Percentiles rank a stretch among this genome's conserved stretches.
These are phyloP conservation scores for Tenthredo mesomela DNA, from an alignment of 2,888 invertebrate genomes.

Conservation along the genomic window DNA sequence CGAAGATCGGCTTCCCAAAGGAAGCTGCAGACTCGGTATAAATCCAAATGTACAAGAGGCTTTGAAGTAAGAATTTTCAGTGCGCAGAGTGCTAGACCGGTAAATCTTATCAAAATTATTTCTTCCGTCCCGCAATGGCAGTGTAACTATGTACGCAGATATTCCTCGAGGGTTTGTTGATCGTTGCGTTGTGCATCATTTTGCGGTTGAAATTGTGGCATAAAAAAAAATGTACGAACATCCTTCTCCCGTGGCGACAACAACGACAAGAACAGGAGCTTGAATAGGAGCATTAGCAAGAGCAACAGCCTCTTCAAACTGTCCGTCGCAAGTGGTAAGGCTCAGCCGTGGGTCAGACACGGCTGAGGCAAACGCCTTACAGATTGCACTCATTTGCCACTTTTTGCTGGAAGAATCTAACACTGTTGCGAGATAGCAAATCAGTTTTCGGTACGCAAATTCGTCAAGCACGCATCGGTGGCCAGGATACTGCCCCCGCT, in stretches of 20 bases:
- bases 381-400: neutral
- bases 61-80: neutral
- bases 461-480: constrained; percentile 41
- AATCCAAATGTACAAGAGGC: neutral
- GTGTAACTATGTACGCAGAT: neutral
- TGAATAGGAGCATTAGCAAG: neutral
- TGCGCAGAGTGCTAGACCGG: neutral
- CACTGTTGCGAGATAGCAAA: constrained; percentile 5
- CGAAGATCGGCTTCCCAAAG: constrained; percentile 1
- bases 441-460: constrained; percentile 27
- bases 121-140: neutral
- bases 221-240: neutral
- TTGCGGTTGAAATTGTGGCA: neutral
- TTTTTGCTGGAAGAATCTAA: constrained; percentile 21
- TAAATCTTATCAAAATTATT: neutral
- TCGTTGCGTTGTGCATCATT: neutral
- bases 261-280: neutral
- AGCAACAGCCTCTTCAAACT: constrained; percentile 16
- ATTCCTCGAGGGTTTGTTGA: neutral
- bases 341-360: neutral
- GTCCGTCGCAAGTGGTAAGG: constrained; percentile 24
- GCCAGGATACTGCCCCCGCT: constrained; percentile 10
- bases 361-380: constrained; percentile 13
- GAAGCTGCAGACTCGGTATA: neutral
- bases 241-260: neutral